A percentile compares a stretch with the other conserved stretches of the same genome.
phyloP scores from a whole-genome alignment of 2,888 invertebrate genomes.

The Autographa gamma region DNA sequence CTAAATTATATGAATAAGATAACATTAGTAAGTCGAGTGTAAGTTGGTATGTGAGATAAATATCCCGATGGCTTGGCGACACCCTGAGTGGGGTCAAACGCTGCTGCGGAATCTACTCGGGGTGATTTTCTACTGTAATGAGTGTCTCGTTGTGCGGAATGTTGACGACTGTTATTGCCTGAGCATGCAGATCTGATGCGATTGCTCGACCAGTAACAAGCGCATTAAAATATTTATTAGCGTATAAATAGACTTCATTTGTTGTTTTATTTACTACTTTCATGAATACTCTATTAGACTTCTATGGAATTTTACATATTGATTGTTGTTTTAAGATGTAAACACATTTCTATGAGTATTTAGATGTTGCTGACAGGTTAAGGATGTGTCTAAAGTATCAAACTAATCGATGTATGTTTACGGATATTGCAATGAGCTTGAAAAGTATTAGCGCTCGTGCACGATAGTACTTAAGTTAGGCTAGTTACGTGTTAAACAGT shows the following conservation, averaged over 20 bases:
- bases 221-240: slow-evolving; percentile 67
- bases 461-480: slow-evolving; percentile 2
- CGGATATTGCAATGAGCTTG: slow-evolving; percentile 5
- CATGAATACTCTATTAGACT: slow-evolving; percentile 20
- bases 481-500: slow-evolving; percentile 2
- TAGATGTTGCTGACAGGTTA: slow-evolving; percentile 12
- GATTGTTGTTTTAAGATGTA: slow-evolving; percentile 25
- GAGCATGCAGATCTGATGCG: slow-evolving; percentile 68
- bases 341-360: slow-evolving; percentile 18
- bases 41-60: slow-evolving; percentile 49
- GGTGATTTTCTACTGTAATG: slow-evolving; percentile 61
- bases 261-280: slow-evolving; percentile 42
- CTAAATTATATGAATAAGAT: slow-evolving; percentile 24
- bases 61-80: slow-evolving; percentile 34
- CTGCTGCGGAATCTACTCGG: slow-evolving; percentile 58
- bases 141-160: slow-evolving; percentile 65
- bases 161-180: slow-evolving; percentile 64
- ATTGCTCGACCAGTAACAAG: slow-evolving; percentile 64
- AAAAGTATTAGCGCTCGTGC: neutral
- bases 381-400: slow-evolving; percentile 10
- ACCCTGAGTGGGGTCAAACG: slow-evolving; percentile 56
- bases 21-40: slow-evolving; percentile 17
- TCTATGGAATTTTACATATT: slow-evolving; percentile 32
- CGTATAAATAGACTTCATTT: slow-evolving; percentile 58
- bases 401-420: slow-evolving; percentile 14